Evolutionary conservation across 2,888 invertebrate species (phyloP).

Genomic region (Cremastinae sp.): DNA sequence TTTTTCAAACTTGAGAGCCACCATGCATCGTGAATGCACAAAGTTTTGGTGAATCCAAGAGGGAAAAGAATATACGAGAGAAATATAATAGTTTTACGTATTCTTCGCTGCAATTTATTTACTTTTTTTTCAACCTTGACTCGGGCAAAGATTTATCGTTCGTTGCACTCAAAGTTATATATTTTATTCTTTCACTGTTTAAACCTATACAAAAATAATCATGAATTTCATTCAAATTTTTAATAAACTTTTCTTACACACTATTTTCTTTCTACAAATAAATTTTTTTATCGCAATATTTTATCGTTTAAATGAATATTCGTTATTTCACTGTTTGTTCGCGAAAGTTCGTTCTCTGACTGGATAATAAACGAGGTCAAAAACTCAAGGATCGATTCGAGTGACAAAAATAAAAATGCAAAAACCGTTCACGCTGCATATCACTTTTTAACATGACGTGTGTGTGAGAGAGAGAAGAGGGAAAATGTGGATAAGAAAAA

Average conservation of each 20-base stretch:
- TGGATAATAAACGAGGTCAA: not conserved
- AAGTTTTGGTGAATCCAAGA: not conserved
- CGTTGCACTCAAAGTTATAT: constrained; percentile 24
- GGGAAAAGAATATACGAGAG: not conserved
- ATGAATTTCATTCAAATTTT: too few relatives aligned
- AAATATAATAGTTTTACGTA: constrained; percentile 9
- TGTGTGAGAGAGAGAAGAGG: not conserved
- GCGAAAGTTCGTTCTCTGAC: not conserved
- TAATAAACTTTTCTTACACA: too few relatives aligned
- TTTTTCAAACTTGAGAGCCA: not conserved
- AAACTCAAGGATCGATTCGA: not conserved
- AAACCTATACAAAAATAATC: too few relatives aligned
- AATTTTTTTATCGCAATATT: too few relatives aligned
- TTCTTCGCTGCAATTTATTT: constrained; percentile 4
- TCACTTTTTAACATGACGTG: not conserved
- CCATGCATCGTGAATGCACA: too few relatives aligned
- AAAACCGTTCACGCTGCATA: not conserved
- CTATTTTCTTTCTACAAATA: too few relatives aligned
- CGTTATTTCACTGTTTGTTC: too few relatives aligned
- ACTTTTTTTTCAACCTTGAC: not conserved
- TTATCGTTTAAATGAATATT: too few relatives aligned
- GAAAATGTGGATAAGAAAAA: not conserved
- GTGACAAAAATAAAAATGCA: not conserved
- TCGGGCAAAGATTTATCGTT: constrained; percentile 14
- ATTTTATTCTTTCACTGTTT: too few relatives aligned